These are phyloP conservation scores for Laspeyria flexula DNA, from an alignment of 2,888 invertebrate genomes.

Conservation along the genomic window DNA sequence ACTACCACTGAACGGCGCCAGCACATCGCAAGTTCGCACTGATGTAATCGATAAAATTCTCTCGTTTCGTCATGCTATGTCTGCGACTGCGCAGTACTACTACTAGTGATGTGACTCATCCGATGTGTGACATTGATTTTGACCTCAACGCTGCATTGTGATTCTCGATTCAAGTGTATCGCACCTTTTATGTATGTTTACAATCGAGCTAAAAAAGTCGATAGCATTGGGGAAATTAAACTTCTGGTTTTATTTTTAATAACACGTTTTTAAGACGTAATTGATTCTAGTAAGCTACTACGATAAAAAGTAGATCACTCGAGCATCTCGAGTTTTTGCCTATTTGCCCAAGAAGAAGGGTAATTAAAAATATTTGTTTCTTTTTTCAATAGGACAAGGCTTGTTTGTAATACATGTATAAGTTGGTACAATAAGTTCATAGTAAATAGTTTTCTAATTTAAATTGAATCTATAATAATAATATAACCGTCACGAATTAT, in stretches of 20 bases:
- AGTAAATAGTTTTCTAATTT: too few relatives aligned
- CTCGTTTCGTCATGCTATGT: conserved; percentile 23
- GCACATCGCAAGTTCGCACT: conserved; percentile 22
- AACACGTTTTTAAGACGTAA: too few relatives aligned
- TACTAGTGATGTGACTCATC: conserved; percentile 35
- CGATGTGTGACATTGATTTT: conserved; percentile 40
- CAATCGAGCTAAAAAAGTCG: background rate
- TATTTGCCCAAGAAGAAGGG: too few relatives aligned
- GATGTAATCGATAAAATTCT: conserved; percentile 41
- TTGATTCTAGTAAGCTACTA: too few relatives aligned
- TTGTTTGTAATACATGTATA: too few relatives aligned
- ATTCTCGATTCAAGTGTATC: conserved; percentile 15
- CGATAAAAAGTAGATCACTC: too few relatives aligned
- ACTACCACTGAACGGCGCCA: background rate
- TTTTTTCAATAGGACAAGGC: too few relatives aligned
- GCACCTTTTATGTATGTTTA: conserved; percentile 1
- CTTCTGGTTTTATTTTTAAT: background rate
- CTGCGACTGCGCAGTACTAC: conserved; percentile 12
- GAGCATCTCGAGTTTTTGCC: too few relatives aligned
- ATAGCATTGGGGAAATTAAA: background rate
- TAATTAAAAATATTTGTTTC: too few relatives aligned
- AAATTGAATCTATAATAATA: conserved; percentile 8
- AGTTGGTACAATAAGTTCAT: conserved; percentile 5
- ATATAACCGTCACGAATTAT: conserved; percentile 13
- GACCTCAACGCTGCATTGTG: conserved; percentile 30